Evolutionary conservation across 2,888 invertebrate genomes (phyloP).

Genomic region (Allophyes oxyacanthae): DNA sequence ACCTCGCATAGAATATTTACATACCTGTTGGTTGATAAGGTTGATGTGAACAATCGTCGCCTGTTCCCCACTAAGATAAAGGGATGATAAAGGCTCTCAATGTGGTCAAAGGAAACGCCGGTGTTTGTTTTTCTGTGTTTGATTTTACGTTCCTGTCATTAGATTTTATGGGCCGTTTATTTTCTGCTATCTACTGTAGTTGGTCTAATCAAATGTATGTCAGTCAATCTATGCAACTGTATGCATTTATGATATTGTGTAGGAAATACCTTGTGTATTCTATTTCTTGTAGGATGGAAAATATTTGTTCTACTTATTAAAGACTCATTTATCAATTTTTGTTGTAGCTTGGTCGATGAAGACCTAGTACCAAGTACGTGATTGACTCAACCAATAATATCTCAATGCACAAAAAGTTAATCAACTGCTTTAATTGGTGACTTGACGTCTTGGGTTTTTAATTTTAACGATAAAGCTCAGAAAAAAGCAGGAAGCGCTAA

Average conservation of each 20-base stretch:
- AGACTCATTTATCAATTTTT: too few relatives aligned
- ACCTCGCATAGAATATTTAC: slow-evolving; percentile 71
- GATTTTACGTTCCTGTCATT: slow-evolving; percentile 73
- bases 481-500: too few relatives aligned
- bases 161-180: slow-evolving; percentile 59
- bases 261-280: not conserved
- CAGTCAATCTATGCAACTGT: slow-evolving; percentile 38
- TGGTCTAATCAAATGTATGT: slow-evolving; percentile 53
- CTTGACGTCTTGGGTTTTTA: too few relatives aligned
- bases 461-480: too few relatives aligned
- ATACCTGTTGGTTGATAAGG: slow-evolving; percentile 69
- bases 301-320: not conserved
- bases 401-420: too few relatives aligned
- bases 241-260: slow-evolving; percentile 19
- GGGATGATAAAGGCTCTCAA: slow-evolving; percentile 73
- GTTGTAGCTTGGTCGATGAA: too few relatives aligned
- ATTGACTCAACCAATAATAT: too few relatives aligned
- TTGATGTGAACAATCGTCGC: slow-evolving; percentile 72
- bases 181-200: slow-evolving; percentile 52
- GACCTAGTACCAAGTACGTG: too few relatives aligned
- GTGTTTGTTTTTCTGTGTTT: slow-evolving; percentile 74
- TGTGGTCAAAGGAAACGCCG: slow-evolving; percentile 82
- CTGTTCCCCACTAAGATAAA: slow-evolving; percentile 74
- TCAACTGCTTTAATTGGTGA: too few relatives aligned
- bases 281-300: too few relatives aligned